Conservation (phyloP, 2,113 vertebrate genomes). For the Otolemur garnettii region DNA sequence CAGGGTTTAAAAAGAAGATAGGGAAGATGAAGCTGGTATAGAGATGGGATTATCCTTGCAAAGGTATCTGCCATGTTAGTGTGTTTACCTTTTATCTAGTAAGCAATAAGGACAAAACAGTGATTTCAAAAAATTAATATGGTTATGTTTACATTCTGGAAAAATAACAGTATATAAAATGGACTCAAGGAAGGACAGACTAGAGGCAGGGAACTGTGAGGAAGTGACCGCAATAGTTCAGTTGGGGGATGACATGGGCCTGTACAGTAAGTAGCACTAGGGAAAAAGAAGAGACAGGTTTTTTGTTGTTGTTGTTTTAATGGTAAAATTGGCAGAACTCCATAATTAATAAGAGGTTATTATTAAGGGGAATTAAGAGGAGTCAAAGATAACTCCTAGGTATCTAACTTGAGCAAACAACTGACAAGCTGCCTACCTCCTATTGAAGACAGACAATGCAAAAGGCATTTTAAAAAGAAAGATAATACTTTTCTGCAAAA, state of each 20-base stretch:
- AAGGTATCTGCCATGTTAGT: neutral
- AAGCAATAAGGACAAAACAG: constrained; percentile 10
- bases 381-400: neutral
- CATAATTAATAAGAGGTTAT: neutral
- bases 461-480: constrained; percentile 14
- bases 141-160: neutral
- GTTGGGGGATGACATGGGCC: neutral
- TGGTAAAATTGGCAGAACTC: neutral
- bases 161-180: neutral
- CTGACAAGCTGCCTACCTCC: neutral
- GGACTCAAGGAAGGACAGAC: neutral
- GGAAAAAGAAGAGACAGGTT: neutral
- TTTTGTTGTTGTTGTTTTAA: neutral
- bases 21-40: neutral
- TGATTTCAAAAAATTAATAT: neutral
- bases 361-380: neutral
- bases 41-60: neutral
- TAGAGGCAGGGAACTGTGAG: neutral
- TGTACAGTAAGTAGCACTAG: neutral
- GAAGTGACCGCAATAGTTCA: neutral
- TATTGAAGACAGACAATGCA: neutral
- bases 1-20: constrained; percentile 21
- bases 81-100: constrained; percentile 29
- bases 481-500: constrained; percentile 2
- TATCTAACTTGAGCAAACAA: neutral